phyloP scores from a whole-genome alignment of 2,113 vertebrate genomes.

The Sprattus sprattus region DNA sequence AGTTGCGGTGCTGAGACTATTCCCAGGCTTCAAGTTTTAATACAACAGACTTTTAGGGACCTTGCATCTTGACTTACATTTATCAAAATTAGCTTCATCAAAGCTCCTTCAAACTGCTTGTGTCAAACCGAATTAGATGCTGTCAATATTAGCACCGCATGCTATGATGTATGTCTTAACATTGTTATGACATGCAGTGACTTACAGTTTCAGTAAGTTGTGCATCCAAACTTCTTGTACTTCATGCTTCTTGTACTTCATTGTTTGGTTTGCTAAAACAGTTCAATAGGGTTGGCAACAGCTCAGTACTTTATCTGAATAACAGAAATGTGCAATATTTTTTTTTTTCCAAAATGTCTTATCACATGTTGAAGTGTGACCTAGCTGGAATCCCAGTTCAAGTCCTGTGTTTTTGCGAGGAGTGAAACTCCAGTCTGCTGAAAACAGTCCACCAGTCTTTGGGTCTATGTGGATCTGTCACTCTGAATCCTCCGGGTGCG shows the following conservation, averaged over 20 bases:
- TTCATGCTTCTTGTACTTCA: neutral
- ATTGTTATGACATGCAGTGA: neutral
- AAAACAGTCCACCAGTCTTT: neutral
- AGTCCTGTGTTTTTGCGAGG: neutral
- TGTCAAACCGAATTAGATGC: neutral
- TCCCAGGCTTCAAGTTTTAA: neutral
- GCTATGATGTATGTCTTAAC: neutral
- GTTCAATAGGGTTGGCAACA: neutral
- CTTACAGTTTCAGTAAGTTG: neutral
- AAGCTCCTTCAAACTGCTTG: neutral
- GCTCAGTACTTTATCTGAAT: neutral
- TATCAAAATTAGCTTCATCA: neutral
- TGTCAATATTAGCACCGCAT: neutral
- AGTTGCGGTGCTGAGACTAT: neutral
- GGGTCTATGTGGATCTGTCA: neutral
- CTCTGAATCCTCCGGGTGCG: neutral
- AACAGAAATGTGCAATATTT: neutral
- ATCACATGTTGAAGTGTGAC: neutral
- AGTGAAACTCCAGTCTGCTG: constrained; percentile 12
- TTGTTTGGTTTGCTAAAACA: neutral
- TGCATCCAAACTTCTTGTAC: neutral
- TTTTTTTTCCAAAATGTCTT: neutral
- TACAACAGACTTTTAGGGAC: neutral
- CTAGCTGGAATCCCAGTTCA: neutral
- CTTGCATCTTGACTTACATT: neutral